Conservation (phyloP, 2,888 invertebrate species). For the Plagodis pulveraria region DNA sequence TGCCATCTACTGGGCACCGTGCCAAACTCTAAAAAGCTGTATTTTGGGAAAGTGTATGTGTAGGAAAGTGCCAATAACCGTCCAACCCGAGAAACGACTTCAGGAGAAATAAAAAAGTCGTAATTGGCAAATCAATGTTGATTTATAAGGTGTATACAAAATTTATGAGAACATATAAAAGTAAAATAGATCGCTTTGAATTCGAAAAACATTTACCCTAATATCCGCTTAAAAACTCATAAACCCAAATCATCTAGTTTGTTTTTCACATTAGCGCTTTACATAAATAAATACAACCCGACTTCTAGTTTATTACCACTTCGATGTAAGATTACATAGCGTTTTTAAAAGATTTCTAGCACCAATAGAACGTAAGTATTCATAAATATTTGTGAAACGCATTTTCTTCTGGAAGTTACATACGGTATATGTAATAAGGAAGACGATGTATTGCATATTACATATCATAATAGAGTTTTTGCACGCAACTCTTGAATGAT, state of each 20-base stretch:
- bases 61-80: no score
- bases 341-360: conserved; percentile 23
- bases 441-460: neutral
- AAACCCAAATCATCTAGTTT: conserved; percentile 23
- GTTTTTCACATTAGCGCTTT: conserved; percentile 17
- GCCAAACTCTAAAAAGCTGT: no score
- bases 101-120: no score
- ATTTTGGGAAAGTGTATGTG: no score
- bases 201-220: neutral
- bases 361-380: conserved; percentile 13
- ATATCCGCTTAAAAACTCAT: conserved; percentile 19
- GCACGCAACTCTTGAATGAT: conserved; percentile 13
- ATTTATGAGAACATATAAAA: no score
- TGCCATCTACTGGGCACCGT: no score
- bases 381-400: conserved; percentile 27
- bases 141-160: no score
- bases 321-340: conserved; percentile 20
- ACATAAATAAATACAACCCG: conserved; percentile 28
- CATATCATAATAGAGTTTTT: conserved; percentile 1
- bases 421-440: neutral
- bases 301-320: conserved; percentile 28
- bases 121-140: no score
- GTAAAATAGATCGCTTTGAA: no score
- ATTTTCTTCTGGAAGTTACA: conserved; percentile 8
- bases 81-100: no score